phyloP scores from a whole-genome alignment of 30 jellyfish, hydroid and myxozoan species.

The Aurelia aurita region DNA sequence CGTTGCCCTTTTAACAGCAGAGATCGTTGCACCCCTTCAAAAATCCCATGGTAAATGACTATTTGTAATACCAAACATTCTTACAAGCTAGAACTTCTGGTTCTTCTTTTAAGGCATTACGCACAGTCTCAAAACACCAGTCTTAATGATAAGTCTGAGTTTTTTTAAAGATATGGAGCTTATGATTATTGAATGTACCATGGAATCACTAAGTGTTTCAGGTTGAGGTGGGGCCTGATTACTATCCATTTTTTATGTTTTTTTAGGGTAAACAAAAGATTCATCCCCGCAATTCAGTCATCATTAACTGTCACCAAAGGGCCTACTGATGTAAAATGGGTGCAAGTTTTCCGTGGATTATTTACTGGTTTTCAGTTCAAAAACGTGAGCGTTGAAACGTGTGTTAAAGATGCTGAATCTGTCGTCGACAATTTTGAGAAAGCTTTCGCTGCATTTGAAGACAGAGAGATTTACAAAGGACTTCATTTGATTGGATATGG shows the following conservation, averaged over 20 bases:
- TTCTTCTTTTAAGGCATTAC: too few species aligned
- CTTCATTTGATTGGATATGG: slow-evolving; percentile 86
- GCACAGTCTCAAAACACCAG: too few species aligned
- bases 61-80: too few species aligned
- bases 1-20: too few species aligned
- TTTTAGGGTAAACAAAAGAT: slow-evolving; percentile 86
- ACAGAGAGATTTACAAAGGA: slow-evolving; percentile 86
- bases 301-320: slow-evolving; percentile 72
- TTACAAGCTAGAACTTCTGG: too few species aligned
- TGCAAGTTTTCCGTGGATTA: slow-evolving; percentile 93
- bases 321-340: slow-evolving; percentile 90
- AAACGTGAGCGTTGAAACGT: slow-evolving; percentile 72
- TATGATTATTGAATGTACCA: too few species aligned
- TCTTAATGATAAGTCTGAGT: too few species aligned
- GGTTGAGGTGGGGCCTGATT: too few species aligned
- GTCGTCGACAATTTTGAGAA: slow-evolving; percentile 63
- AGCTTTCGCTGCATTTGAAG: slow-evolving; percentile 86
- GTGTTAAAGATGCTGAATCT: slow-evolving; percentile 91
- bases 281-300: slow-evolving; percentile 79
- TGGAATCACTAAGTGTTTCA: too few species aligned
- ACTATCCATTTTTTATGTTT: not conserved
- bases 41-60: too few species aligned
- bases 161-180: too few species aligned
- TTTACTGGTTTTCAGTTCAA: slow-evolving; percentile 84
- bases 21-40: too few species aligned